Evolutionary conservation across 1,140 invertebrate genomes (phyloP).

Genomic region (Euwallacea fornicatus): DNA sequence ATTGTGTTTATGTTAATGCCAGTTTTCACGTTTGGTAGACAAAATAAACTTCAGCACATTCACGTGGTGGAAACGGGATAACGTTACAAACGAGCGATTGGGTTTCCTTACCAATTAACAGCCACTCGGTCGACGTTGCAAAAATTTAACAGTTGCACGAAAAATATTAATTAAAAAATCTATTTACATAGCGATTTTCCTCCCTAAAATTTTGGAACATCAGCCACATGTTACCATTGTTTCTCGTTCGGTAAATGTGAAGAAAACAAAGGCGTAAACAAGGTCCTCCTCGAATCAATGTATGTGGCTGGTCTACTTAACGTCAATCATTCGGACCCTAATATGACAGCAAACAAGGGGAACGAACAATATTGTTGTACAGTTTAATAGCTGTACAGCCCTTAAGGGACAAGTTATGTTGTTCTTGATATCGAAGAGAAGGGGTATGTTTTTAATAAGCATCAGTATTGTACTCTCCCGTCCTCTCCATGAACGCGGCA

Average conservation of each 20-base stretch:
- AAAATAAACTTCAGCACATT: neutral
- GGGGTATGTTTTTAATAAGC: neutral
- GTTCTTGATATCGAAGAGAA: conserved; percentile 1
- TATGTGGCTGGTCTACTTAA: conserved; percentile 8
- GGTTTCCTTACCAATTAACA: neutral
- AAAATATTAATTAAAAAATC: too few relatives aligned
- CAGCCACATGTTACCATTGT: conserved; percentile 4
- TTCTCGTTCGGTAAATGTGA: conserved; percentile 9
- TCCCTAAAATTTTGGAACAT: neutral
- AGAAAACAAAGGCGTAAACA: conserved; percentile 12
- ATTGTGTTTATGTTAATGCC: too few relatives aligned
- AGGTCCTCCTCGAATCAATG: conserved; percentile 9
- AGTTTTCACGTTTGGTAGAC: neutral
- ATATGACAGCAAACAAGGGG: conserved; percentile 8
- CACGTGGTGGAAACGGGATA: neutral
- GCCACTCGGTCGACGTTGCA: neutral
- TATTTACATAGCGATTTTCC: too few relatives aligned
- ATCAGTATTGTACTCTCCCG: too few relatives aligned
- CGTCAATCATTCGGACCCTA: conserved; percentile 11
- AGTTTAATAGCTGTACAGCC: conserved; percentile 4
- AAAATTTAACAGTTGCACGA: too few relatives aligned
- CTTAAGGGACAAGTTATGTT: conserved; percentile 6
- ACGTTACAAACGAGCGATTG: neutral
- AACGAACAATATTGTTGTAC: conserved; percentile 13
- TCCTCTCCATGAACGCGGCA: too few relatives aligned